Percentiles rank a stretch among this genome's conserved stretches.
phyloP scores from a whole-genome alignment of 2,113 vertebrate species.

The Salvelinus sp. region DNA sequence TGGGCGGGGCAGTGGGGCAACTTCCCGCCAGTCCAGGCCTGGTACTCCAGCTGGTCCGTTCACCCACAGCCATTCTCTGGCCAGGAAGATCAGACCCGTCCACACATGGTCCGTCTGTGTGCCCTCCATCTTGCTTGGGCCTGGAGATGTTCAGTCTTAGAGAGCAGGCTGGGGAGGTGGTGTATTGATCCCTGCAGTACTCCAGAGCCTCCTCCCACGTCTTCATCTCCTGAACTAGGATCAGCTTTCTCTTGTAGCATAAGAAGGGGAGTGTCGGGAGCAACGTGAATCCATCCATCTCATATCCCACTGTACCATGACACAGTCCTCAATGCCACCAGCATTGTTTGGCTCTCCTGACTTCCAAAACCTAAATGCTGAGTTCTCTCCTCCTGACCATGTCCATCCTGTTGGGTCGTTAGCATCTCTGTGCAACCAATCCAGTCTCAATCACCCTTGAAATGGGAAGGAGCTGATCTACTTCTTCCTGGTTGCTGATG shows the following conservation, averaged over 20 bases:
- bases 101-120: conserved; percentile 25
- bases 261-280: fast-evolving
- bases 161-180: conserved; percentile 37
- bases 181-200: conserved; percentile 12
- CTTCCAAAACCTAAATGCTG: background rate
- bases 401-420: too few species aligned
- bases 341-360: too few species aligned
- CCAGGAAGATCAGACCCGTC: conserved; percentile 49
- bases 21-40: background rate
- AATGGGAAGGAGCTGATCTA: fast-evolving
- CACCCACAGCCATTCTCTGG: conserved; percentile 43
- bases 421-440: too few species aligned
- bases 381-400: too few species aligned
- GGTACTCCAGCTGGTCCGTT: background rate
- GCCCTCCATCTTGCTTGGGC: background rate
- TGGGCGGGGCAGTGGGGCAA: background rate
- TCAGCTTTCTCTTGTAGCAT: background rate
- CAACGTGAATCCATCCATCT: conserved; percentile 1
- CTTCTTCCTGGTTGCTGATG: background rate
- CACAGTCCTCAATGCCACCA: background rate
- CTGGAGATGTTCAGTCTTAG: background rate
- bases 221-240: conserved; percentile 34
- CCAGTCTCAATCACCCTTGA: conserved; percentile 26
- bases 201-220: conserved; percentile 50
- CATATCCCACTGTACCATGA: too few species aligned